Evolutionary conservation across 2,797 vertebrate species (phyloP), one percentile per base, ranked within the genome.

Genomic region (Varecia variegata): DNA sequence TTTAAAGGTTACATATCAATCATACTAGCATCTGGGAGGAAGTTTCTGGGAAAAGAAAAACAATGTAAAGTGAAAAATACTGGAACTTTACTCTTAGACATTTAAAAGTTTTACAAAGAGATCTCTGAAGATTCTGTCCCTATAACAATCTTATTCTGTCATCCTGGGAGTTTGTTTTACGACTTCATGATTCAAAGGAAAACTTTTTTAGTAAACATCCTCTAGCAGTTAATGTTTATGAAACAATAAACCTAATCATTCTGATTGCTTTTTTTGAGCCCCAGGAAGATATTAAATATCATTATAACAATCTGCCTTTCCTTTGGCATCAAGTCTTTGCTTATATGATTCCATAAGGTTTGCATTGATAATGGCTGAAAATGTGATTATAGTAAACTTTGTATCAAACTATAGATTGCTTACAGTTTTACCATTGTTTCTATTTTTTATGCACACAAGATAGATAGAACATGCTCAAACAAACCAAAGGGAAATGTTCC

Each of bases 211-310:
- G n/a, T 89, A 93, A 94, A 94, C 50, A 80, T 80, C 14, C 52
- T 77, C 12, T 82, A 54, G 3, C 17, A 90, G 56, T 70, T 65
- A 43, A 68, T 88, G 27, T 90, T 93, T 71, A 10, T 62, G 38
- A 65, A 95, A 77, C n/a, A 67, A 88, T 90, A 90, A 92, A 88
- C 23, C 25, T 60, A 91, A 86, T 81, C 23, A n/a, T 73, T 68
- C 6, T 67, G 12, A 82, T 87, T 81, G 21, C 7, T 91, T 79
- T 88, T 79, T 77, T 93, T 95, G 92, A 74, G 18, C 4, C 8
- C 62, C 11, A 80, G 32, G 67, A 47, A 76, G 27, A 35, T n/a
- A 38, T 62, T 90, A 84, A 47, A 73, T 93, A 89, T 86, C 90
- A 79, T 43, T 89, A 9, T 38, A 73, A 81, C 6, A 93, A 83